Percentiles rank a stretch among this genome's conserved stretches.
These are phyloP conservation scores for Himalopsyche tibetana DNA, from an alignment of 2,888 invertebrate genomes.

Conservation along the genomic window DNA sequence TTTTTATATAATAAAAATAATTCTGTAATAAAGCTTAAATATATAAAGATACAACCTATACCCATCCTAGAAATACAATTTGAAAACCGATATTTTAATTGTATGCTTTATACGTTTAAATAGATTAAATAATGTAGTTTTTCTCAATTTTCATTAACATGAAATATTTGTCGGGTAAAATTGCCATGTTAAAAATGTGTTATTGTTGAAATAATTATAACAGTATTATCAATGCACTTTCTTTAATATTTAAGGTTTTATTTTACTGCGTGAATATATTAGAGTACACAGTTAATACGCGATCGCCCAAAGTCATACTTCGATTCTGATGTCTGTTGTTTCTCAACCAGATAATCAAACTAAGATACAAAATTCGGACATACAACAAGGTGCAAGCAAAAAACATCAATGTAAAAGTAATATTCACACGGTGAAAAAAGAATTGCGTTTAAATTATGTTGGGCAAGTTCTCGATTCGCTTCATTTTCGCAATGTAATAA, in stretches of 20 bases:
- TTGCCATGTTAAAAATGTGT: no score
- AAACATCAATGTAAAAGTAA: neutral
- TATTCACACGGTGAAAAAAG: neutral
- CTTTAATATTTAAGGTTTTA: neutral
- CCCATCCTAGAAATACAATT: neutral
- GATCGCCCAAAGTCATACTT: neutral
- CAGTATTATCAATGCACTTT: neutral
- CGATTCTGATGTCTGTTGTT: neutral
- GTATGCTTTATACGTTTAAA: no score
- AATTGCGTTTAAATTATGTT: neutral
- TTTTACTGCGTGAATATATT: neutral
- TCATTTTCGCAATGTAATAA: slow-evolving; percentile 2
- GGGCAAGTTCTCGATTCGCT: neutral
- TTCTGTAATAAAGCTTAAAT: neutral
- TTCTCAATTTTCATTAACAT: no score
- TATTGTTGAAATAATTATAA: neutral
- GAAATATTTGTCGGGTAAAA: no score
- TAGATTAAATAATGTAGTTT: no score
- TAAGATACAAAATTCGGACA: neutral
- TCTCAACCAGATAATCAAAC: neutral
- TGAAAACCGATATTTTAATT: no score
- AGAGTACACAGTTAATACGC: neutral
- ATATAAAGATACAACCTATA: neutral
- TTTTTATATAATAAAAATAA: no score
- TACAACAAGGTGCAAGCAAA: neutral